phyloP scores from a whole-genome alignment of 1,140 invertebrate genomes.

The Philopotamus ludificatus region DNA sequence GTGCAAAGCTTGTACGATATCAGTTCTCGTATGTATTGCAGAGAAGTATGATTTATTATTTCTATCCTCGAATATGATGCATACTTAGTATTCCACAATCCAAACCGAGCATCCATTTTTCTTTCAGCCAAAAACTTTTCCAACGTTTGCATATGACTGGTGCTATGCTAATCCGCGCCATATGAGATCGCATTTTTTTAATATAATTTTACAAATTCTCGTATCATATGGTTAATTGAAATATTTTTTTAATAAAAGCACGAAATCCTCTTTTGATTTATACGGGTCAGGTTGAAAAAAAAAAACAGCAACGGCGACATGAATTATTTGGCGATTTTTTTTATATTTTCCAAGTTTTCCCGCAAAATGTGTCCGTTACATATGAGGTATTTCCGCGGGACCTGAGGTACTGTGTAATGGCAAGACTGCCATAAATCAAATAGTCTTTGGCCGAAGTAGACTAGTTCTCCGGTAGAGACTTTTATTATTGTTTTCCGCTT shows the following conservation, averaged over 20 bases:
- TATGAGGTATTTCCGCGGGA: neutral
- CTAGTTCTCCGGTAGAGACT: constrained; percentile 32
- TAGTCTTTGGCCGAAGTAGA: constrained; percentile 29
- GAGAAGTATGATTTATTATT: constrained; percentile 29
- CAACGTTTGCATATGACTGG: constrained; percentile 12
- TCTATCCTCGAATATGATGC: constrained; percentile 23
- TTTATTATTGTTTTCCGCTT: constrained; percentile 40
- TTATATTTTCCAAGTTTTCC: neutral
- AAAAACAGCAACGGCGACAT: too few relatives aligned
- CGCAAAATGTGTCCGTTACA: neutral
- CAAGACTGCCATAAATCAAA: constrained; percentile 35
- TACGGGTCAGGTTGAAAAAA: too few relatives aligned
- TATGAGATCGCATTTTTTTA: too few relatives aligned
- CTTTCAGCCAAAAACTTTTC: neutral
- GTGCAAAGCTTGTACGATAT: too few relatives aligned
- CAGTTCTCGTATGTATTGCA: too few relatives aligned
- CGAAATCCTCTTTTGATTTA: too few relatives aligned
- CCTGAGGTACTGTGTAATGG: constrained; percentile 6
- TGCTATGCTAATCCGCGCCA: constrained; percentile 14
- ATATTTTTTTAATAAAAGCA: too few relatives aligned
- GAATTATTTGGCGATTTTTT: too few relatives aligned
- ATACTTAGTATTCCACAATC: constrained; percentile 24
- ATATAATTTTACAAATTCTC: too few relatives aligned
- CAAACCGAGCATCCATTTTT: constrained; percentile 25
- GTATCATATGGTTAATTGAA: too few relatives aligned